Conservation (phyloP, 2,888 invertebrate genomes). For the Phortica magna region DNA sequence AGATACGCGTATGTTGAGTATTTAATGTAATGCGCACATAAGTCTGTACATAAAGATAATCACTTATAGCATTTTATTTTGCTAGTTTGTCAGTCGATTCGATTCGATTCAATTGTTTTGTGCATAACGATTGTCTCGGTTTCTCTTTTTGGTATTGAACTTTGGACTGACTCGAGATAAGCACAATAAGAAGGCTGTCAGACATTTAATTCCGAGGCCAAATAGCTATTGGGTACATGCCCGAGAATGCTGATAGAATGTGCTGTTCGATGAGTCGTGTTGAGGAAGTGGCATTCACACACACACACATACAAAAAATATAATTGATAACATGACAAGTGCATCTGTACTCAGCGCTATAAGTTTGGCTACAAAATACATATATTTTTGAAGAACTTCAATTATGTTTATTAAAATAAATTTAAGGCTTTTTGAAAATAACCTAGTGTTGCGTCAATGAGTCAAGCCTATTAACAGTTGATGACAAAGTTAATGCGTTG, state of each 20-base stretch:
- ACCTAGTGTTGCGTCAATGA: too few relatives aligned
- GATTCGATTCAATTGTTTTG: background rate
- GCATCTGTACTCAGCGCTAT: conserved; percentile 1
- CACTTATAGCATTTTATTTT: background rate
- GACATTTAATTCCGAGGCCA: background rate
- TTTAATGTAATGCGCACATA: background rate
- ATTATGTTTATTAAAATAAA: background rate
- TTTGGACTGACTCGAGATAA: background rate
- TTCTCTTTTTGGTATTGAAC: background rate
- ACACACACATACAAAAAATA: background rate
- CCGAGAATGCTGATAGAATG: background rate
- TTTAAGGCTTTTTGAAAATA: too few relatives aligned
- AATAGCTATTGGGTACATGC: background rate
- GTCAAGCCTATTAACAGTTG: too few relatives aligned
- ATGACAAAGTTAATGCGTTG: too few relatives aligned
- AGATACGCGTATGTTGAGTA: background rate
- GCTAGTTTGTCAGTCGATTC: background rate
- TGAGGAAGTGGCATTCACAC: background rate
- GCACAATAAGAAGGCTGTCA: background rate
- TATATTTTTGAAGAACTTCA: background rate
- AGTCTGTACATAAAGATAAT: background rate
- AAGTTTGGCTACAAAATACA: background rate
- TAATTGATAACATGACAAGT: conserved; percentile 11
- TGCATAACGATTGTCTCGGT: background rate
- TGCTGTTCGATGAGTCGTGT: background rate